Base-by-base conservation (phyloP, 2,797 vertebrate species). In the Mus spretus region DNA sequence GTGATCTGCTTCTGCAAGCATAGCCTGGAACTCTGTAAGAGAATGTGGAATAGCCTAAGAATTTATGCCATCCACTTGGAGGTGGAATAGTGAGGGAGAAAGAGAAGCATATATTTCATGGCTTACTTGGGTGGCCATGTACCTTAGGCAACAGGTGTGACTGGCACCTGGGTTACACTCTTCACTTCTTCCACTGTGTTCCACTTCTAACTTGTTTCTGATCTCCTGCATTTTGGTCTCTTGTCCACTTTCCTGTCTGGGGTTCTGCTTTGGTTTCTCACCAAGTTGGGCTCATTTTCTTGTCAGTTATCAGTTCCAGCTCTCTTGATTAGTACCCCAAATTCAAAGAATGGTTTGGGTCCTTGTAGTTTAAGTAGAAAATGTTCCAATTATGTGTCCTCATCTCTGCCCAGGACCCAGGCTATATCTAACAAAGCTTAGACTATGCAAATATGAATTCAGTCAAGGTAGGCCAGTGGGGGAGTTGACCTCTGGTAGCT, bases 301-400 rank as follows among this genome's bases (percentile, higher is more conserved):
- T 6, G 47, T 31, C 55, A 79, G 31, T 77, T 84, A 67, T 26
- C 79, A 82, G 40, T 90, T 90, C 81, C 0, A 2, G 3, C 40
- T 95, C n/a, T 85, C 59, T 81, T 44, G 53, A 89, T 84, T 55
- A 94, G 81, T 50, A 82, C 26, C 74, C 20, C 67, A 92, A 55
- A n/a, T n/a, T 90, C 81, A 4, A 79, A 57, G 67, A 63, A 19
- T 93, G 80, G n/a, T 88, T 90, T 59, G 53, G 83, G 47, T 57
- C 40, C 37, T 19, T 63, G 61, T 55, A 89, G 95, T 57, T 82
- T 95, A 79, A 96, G 37, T 63, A 82, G 59, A 47, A 88, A 24
- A 82, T 37, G 37, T 28, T 89, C 47, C 17, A 95, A 14, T 34
- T n/a, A 24, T 47, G 50, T 90, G 31, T 31, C 55, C 44, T 59